A percentile compares a stretch with the other conserved stretches of the same genome.
phyloP scores from a whole-genome alignment of 2,113 vertebrate species.

The Megalops atlanticus region DNA sequence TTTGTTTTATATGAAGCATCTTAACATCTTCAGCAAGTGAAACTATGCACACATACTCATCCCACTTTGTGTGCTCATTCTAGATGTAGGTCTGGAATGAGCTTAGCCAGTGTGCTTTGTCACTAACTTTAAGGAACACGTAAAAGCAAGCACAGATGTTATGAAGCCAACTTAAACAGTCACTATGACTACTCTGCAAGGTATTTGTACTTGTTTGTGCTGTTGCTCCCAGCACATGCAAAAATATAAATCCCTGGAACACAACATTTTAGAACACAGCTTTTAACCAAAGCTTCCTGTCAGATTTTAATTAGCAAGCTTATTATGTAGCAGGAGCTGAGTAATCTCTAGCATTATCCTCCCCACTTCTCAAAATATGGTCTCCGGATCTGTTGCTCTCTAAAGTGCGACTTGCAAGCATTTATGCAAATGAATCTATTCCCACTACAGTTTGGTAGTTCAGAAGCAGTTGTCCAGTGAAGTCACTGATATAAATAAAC shows the following conservation, averaged over 20 bases:
- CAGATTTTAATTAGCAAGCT: constrained; percentile 5
- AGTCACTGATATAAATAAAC: background rate
- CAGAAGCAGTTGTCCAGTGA: background rate
- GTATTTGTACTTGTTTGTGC: background rate
- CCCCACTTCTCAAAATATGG: background rate
- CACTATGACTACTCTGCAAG: background rate
- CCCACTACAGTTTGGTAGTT: background rate
- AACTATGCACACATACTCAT: too few species aligned
- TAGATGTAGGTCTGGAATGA: too few species aligned
- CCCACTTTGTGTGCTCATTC: too few species aligned
- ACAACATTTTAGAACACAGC: background rate
- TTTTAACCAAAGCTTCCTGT: background rate
- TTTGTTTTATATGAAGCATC: too few species aligned
- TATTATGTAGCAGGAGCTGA: background rate
- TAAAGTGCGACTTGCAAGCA: background rate
- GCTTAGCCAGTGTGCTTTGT: too few species aligned
- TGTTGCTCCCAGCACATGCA: background rate
- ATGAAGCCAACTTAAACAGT: too few species aligned
- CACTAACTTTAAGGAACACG: too few species aligned
- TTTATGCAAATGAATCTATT: background rate
- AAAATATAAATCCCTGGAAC: background rate
- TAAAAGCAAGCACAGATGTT: too few species aligned
- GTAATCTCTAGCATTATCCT: background rate
- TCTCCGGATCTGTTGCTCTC: background rate
- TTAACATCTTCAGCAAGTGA: too few species aligned